Base-by-base conservation (phyloP, 2,888 invertebrate genomes). In the Mythimna loreyi region DNA sequence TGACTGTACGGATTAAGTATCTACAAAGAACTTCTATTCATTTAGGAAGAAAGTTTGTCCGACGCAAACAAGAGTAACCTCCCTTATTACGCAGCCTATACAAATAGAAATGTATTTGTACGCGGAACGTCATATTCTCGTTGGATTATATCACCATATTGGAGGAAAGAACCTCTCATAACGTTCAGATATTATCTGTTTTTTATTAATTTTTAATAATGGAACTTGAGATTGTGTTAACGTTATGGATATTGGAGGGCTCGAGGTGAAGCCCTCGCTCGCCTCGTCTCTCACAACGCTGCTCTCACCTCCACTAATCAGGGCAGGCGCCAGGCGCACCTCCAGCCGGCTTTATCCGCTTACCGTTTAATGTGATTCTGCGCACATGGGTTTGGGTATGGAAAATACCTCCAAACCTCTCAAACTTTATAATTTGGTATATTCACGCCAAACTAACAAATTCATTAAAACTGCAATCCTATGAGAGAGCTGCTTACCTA, bases 291-390 rank as follows among this genome's bases (percentile, higher is more conserved):
- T 86, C 86, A 80, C 84, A 87, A 85, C 86, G 86, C 57, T 59
- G 85, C 86, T 86, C 88, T 82, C 84, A 87, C 85, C 87, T 87
- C 82, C 81, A 89, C 89, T 91, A 92, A 92, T 92, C 90, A 87
- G 86, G 83, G 67, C 63, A 69, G 70, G 79, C 60, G 43, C 21
- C 60, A 67, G 68, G 80, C 60, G 43, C 21, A 61, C 60, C 56
- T 78, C 72, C 73, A 69, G 63, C 62, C 69, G 67, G 49, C 83
- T 86, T 90, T 88, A 92, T 91, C 92, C 91, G 89, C 91, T 92
- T 91, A 93, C 80, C 83, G 85, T 77, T 81, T 91, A 92, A 93
- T 91, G 82, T 89, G 87, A 91, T 92, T 89, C 85, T 82, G 79
- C n/a, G 53, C 74, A 78, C 73, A 66, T 68, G 65, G 50, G 45